Conservation (phyloP, 1,140 invertebrate genomes). For the Asobara japonica region DNA sequence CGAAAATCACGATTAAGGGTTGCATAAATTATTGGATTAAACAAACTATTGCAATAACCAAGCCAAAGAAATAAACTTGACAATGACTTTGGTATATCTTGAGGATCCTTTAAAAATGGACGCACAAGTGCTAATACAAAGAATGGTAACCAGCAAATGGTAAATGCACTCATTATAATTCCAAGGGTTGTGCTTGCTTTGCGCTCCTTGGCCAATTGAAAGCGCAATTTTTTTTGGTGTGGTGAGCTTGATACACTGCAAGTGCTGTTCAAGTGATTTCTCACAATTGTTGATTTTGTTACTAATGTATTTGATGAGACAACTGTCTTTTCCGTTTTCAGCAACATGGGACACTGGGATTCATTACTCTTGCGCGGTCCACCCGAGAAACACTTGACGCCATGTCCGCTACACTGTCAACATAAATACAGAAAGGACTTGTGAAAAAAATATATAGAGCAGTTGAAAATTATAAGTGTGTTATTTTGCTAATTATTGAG, state of each 20-base stretch:
- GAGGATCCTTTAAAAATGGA: conserved; percentile 77
- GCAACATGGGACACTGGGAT: conserved; percentile 78
- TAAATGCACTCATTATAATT: conserved; percentile 97
- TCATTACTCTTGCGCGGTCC: conserved; percentile 76
- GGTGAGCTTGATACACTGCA: conserved; percentile 62
- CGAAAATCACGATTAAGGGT: conserved; percentile 92
- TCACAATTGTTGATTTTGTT: conserved; percentile 54
- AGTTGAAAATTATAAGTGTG: not conserved
- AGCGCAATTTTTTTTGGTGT: conserved; percentile 79
- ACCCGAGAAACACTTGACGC: conserved; percentile 71
- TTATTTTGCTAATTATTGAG: too few relatives aligned
- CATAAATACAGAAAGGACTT: conserved; percentile 48
- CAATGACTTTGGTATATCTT: conserved; percentile 72
- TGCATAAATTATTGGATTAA: conserved; percentile 95
- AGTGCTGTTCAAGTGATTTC: conserved; percentile 62
- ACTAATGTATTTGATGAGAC: conserved; percentile 32
- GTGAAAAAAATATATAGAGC: not conserved
- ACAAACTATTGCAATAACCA: conserved; percentile 91
- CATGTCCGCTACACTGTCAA: conserved; percentile 73
- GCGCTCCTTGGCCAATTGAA: conserved; percentile 86
- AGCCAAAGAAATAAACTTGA: conserved; percentile 83
- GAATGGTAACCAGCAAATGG: conserved; percentile 96
- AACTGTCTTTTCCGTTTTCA: conserved; percentile 56
- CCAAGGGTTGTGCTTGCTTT: conserved; percentile 96
- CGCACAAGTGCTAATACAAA: conserved; percentile 90